phyloP scores from a whole-genome alignment of 2,113 vertebrate species.

The Lepidothrix coronata region DNA sequence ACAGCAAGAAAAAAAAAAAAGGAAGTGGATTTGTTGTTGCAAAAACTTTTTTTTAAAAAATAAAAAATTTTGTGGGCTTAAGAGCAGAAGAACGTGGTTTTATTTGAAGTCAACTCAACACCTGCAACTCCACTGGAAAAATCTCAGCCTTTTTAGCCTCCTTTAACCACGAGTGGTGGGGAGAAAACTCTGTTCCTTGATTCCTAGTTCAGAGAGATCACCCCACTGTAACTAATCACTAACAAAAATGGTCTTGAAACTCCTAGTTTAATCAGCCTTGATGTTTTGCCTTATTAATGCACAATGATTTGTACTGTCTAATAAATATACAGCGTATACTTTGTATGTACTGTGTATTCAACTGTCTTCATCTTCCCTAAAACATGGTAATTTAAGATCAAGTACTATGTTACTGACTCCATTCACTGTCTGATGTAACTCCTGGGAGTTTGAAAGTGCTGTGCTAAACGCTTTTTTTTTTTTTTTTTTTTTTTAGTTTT shows the following conservation, averaged over 20 bases:
- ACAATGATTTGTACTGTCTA: constrained; percentile 87
- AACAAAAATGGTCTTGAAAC: constrained; percentile 81
- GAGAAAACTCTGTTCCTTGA: neutral
- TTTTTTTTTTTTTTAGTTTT: neutral
- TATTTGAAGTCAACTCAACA: neutral
- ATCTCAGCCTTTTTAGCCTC: constrained; percentile 41
- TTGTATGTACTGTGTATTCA: constrained; percentile 77
- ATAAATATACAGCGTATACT: constrained; percentile 75
- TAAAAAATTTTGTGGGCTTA: neutral
- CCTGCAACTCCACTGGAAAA: constrained; percentile 15
- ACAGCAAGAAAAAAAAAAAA: neutral
- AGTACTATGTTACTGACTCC: constrained; percentile 59
- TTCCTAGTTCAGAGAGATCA: neutral
- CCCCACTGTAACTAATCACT: neutral
- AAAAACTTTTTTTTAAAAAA: neutral
- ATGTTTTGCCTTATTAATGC: constrained; percentile 95
- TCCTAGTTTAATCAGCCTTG: constrained; percentile 84
- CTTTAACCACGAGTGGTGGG: neutral
- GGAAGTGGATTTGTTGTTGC: neutral
- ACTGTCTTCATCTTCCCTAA: constrained; percentile 66
- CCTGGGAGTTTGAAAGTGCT: constrained; percentile 53
- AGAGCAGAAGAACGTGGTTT: constrained; percentile 29
- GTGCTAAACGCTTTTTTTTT: neutral
- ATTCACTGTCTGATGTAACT: constrained; percentile 32
- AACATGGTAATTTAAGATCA: constrained; percentile 37